Base-by-base conservation (phyloP, 2,113 vertebrate species). In the Pseudorhombus dupliciocellatus region DNA sequence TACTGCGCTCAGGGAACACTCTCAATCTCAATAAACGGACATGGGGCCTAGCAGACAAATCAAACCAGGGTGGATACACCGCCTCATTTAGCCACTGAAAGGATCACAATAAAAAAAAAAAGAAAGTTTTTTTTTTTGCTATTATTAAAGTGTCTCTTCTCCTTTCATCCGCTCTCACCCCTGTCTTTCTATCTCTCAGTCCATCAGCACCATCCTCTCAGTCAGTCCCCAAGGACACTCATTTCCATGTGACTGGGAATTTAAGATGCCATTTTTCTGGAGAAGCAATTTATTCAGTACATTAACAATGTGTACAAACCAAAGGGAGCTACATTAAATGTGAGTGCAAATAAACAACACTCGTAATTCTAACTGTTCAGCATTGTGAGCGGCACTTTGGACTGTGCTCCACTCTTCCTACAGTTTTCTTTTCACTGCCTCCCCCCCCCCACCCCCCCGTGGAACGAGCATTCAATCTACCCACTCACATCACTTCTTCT, bases 11-110 rank as follows among this genome's bases (percentile, higher is more conserved):
- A 87, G 88, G 87, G 89, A 93, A 91, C 87, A 88, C 87, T 90
- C 89, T 93, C 90, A 83, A 90, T 92, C 92, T 92, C 90, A 91
- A 93, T 94, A 93, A 94, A 92, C 57, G 90, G 88, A 93, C 88
- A 87, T 59, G 80, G 83, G 89, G 86, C 84, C 90, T 85, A 76
- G 86, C 90, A 92, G 91, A 91, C 88, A 81, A 91, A 88, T 90
- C 89, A 91, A 92, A 93, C 85, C 87, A 84, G 89, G 92, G 86
- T 76, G 75, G 81, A 64, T 69, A 87, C 80, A 65, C 75, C 54
- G 84, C 81, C 88, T 89, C 86, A 91, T 92, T 93, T 92, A 90
- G 85, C 84, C 66, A 66, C 85, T 82, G 73, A 93, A 88, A 90
- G 87, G 84, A 90, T 89, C 81, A 87, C 85, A 90, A 90, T 84